Base-by-base conservation (phyloP, 2,888 invertebrate genomes). In the Scaptomyza polygonia region DNA sequence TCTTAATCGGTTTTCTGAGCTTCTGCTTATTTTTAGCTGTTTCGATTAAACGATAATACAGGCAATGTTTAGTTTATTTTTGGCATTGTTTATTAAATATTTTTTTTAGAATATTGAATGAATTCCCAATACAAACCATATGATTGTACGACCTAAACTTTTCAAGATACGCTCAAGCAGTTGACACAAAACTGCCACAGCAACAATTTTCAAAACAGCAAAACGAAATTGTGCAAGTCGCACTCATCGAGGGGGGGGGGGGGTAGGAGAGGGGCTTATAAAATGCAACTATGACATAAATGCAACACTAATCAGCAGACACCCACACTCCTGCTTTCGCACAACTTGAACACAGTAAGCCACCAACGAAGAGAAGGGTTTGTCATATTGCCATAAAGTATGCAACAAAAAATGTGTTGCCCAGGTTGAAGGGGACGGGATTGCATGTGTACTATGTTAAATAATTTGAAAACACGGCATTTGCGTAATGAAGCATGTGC, bases 401-500 rank as follows among this genome's bases (percentile, higher is more conserved):
- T 86, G 84, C 85, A 85, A 63, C 88, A 66, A 74, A 86, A 52
- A 73, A 61, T n/a, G 67, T 18, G 21, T 21, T n/a, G 30, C 9
- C 14, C 29, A 11, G 25, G 47, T 5, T 5, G 21, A 14, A 14
- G 6, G 5, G 12, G 34, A 3, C 4, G 12, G 7, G 30, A n/a
- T 7, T 53, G 57, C 47, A 56, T 55, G 68, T 64, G 51, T 74
- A 25, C 25, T 25, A 72, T 83, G 77, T 86, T 72, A 76, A 88
- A 88, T 85, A 88, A 90, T 90, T 90, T 88, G 85, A 90, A 89
- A 90, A 86, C 88, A 87, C 74, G 79, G 83, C 90, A 90, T 91
- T 90, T 90, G 88, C 87, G 88, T 91, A 91, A 91, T 91, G 91
- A 91, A 90, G 88, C 91, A 90, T 91, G 86, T 81, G 83, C 82